Conservation (phyloP, 2,797 vertebrate species). For the Lycodopsis pacificus region DNA sequence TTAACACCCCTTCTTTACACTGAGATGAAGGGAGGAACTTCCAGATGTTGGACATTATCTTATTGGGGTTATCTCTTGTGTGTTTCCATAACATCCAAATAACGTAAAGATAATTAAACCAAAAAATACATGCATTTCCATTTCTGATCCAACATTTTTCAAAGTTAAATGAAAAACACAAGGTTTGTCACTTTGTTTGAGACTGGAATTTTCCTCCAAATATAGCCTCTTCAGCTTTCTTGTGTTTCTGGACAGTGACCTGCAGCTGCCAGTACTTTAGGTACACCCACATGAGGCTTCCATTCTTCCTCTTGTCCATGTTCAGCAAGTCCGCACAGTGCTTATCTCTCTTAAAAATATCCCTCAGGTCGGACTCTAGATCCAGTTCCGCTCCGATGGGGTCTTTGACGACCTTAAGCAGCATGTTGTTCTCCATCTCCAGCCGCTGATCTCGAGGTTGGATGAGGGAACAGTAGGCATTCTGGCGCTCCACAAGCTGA, state of each 20-base stretch:
- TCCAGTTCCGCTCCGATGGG: conserved; percentile 84
- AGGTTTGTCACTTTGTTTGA: conserved; percentile 61
- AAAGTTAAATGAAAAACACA: conserved; percentile 36
- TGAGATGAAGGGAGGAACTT: conserved; percentile 4
- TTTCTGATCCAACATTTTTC: conserved; percentile 24
- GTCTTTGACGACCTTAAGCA: conserved; percentile 87
- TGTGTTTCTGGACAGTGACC: conserved; percentile 89
- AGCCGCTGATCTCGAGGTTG: conserved; percentile 85
- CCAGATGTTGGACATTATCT: not conserved
- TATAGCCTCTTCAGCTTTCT: conserved; percentile 86
- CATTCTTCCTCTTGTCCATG: conserved; percentile 90
- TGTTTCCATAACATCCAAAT: conserved; percentile 31
- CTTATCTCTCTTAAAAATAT: conserved; percentile 95
- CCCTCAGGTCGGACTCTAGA: conserved; percentile 88
- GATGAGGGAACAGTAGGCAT: conserved; percentile 90
- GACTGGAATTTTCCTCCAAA: conserved; percentile 60
- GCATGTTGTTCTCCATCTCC: conserved; percentile 91
- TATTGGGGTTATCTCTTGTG: conserved; percentile 3
- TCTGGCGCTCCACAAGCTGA: conserved; percentile 90
- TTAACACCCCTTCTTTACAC: conserved; percentile 7
- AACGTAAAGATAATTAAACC: conserved; percentile 13
- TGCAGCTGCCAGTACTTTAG: conserved; percentile 94
- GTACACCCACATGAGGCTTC: conserved; percentile 97
- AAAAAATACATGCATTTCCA: conserved; percentile 26
- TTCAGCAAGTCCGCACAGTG: conserved; percentile 91